A percentile compares a stretch with the other conserved stretches of the same genome.
Evolutionary conservation across 2,113 vertebrate species (phyloP).

Genomic region (Solea solea): DNA sequence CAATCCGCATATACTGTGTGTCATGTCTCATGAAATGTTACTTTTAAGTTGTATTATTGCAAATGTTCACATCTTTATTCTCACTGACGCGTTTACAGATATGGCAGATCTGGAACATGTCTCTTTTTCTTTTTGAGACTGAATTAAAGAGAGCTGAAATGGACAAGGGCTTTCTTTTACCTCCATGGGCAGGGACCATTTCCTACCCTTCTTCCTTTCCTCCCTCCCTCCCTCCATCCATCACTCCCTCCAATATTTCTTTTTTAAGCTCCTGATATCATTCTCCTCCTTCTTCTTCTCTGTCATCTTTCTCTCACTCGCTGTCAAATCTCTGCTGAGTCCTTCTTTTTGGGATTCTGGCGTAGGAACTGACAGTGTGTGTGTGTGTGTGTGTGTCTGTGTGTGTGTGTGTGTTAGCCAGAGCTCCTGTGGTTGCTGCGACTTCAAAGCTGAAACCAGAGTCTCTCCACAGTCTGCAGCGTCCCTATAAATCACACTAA

Average conservation of each 20-base stretch:
- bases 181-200: conserved; percentile 53
- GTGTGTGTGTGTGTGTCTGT: conserved; percentile 70
- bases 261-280: conserved; percentile 37
- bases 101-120: too few relatives aligned
- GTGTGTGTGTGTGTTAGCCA: conserved; percentile 78
- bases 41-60: too few relatives aligned
- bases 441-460: conserved; percentile 88
- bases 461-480: conserved; percentile 81
- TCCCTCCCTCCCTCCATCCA: not conserved
- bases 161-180: conserved; percentile 73
- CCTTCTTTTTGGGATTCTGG: conserved; percentile 46
- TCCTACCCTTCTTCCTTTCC: conserved; percentile 25
- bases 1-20: too few relatives aligned
- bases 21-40: too few relatives aligned
- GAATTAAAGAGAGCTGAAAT: conserved; percentile 52
- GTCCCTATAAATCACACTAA: conserved; percentile 87
- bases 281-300: conserved; percentile 2
- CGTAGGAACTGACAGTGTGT: conserved; percentile 56
- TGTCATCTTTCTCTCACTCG: conserved; percentile 36
- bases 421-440: conserved; percentile 74
- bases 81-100: too few relatives aligned
- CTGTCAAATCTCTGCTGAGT: conserved; percentile 43
- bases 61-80: too few relatives aligned
- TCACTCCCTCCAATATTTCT: not conserved
- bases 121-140: not conserved